Evolutionary conservation across 2,888 invertebrate species (phyloP).

Genomic region (Mayetiola destructor): DNA sequence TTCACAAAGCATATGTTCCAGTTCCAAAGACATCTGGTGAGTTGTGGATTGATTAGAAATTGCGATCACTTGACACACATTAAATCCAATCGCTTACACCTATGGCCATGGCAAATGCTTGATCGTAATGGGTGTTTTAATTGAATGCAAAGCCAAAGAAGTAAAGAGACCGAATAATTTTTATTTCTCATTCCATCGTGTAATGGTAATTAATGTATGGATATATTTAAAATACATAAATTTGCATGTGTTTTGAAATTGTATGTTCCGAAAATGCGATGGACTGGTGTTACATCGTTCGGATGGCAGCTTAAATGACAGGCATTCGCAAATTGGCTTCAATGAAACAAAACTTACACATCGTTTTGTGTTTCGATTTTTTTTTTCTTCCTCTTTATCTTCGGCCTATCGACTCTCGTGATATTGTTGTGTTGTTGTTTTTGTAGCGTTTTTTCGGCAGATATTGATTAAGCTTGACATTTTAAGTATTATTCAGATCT

Average conservation of each 20-base stretch:
- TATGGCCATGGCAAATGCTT: too few relatives aligned
- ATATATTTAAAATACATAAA: background rate
- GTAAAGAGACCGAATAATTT: background rate
- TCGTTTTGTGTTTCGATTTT: too few relatives aligned
- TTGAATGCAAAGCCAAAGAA: too few relatives aligned
- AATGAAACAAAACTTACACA: background rate
- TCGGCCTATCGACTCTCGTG: too few relatives aligned
- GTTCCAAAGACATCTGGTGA: too few relatives aligned
- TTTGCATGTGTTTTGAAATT: background rate
- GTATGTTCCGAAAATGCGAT: background rate
- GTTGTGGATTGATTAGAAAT: too few relatives aligned
- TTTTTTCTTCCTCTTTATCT: background rate
- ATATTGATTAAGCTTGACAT: conserved; percentile 5
- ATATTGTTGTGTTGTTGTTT: too few relatives aligned
- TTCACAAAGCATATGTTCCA: too few relatives aligned
- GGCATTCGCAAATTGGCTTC: background rate
- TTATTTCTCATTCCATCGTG: background rate
- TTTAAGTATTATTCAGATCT: background rate
- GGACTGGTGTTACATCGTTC: background rate
- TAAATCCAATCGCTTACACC: too few relatives aligned
- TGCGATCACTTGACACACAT: too few relatives aligned
- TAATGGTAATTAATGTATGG: conserved; percentile 1
- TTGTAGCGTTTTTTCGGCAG: background rate
- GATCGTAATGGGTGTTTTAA: too few relatives aligned
- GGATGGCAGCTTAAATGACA: background rate